Conservation (phyloP, 2,113 vertebrate genomes). For the Erinaceus europaeus region DNA sequence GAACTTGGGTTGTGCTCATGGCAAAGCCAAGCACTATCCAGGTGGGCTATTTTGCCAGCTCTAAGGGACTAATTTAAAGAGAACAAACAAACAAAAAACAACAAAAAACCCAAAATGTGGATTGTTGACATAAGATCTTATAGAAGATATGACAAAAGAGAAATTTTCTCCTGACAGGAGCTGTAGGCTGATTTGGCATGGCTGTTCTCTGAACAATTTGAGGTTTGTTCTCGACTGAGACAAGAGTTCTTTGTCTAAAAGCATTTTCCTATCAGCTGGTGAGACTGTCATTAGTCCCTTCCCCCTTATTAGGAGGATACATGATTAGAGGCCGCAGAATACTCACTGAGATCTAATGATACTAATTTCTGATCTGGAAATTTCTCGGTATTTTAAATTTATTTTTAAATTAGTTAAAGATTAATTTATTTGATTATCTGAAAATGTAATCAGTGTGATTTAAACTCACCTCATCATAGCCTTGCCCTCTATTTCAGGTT, state of each 20-base stretch:
- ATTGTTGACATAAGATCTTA: neutral
- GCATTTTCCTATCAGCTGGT: constrained; percentile 47
- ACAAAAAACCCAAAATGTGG: neutral
- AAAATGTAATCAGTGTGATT: constrained; percentile 35
- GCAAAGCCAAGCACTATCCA: too few relatives aligned
- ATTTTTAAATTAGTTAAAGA: too few relatives aligned
- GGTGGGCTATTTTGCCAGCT: too few relatives aligned
- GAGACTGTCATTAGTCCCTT: constrained; percentile 22
- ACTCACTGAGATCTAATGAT: neutral
- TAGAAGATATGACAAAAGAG: constrained; percentile 7
- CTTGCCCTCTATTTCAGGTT: neutral
- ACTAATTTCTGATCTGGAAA: neutral
- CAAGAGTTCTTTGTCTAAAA: constrained; percentile 58
- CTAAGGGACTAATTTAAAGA: constrained; percentile 29
- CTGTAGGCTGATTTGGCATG: neutral
- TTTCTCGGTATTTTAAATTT: constrained; percentile 6
- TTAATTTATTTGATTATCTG: too few relatives aligned
- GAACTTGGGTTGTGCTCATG: too few relatives aligned
- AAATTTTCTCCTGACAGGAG: constrained; percentile 31
- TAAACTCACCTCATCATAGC: neutral
- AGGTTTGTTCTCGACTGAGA: constrained; percentile 59
- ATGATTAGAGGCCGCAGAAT: constrained; percentile 1
- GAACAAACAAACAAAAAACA: constrained; percentile 22
- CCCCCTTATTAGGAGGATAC: neutral
- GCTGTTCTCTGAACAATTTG: constrained; percentile 27